Base-by-base conservation (phyloP, 2,888 invertebrate genomes). In the Mesoligia furuncula region DNA sequence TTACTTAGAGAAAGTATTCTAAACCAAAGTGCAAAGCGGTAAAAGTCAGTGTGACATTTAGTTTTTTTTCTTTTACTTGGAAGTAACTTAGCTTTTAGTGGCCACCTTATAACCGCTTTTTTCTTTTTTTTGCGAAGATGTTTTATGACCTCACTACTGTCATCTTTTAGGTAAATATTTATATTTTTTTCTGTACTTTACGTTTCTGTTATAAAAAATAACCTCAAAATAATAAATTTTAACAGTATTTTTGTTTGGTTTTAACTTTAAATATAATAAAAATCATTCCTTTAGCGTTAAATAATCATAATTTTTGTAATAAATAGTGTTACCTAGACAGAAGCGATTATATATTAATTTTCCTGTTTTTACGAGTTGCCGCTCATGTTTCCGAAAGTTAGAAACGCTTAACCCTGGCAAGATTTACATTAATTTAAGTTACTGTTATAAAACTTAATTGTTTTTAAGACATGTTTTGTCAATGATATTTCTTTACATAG, bases 1-100 rank as follows among this genome's bases (percentile, higher is more conserved):
- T 85, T 80, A 79, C 86, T 85, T 75, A 81, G 92, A 89, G 93
- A 93, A 93, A 93, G 93, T 92, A 85, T 87, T 91, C 90, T 88
- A 88, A 90, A 87, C 87, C 86, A 88, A 91, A 91, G 88, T 88
- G 88, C 90, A 90, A 81, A 88, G 85, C 87, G 89, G 88, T 88
- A 89, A 90, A 91, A 91, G 92, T 90, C 89, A 88, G 79, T 83
- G 84, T 90, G 90, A 89, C 90, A 91, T 92, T 93, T 88, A 76
- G 82, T 77, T 57, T 77, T 80, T 81, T 78, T 78, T 69, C n/a
- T 31, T 65, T 7, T 31, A 7, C 61, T 82, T 42, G 8, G 27
- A 61, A 73, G 45, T 77, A 67, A 57, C 39, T 64, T 48, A 57
- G 24, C 15, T 59, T 45, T 62, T 20, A 74, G 15, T 15, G 59